A percentile compares a stretch with the other conserved stretches of the same genome.
Evolutionary conservation across 2,888 invertebrate genomes (phyloP).

Genomic region (Leptopilina drosophilae): DNA sequence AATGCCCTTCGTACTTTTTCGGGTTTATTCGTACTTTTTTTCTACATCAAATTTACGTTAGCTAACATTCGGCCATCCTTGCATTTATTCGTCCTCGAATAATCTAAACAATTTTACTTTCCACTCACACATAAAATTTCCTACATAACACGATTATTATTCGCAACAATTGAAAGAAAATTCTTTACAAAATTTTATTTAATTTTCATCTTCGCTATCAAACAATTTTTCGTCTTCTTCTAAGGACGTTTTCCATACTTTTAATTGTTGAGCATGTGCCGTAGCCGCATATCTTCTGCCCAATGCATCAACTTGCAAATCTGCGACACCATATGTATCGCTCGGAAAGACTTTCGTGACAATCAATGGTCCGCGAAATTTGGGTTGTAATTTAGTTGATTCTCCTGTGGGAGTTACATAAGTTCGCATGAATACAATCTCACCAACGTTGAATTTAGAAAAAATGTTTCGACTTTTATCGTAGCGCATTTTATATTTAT

Average conservation of each 20-base stretch:
- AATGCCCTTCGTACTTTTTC: too few species aligned
- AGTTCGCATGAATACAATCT: conserved; percentile 41
- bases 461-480: conserved; percentile 31
- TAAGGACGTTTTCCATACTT: not conserved
- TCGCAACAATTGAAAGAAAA: too few species aligned
- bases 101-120: too few species aligned
- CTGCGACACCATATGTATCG: conserved; percentile 35
- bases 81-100: too few species aligned
- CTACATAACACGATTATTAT: too few species aligned
- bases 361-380: conserved; percentile 41
- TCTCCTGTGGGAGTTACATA: conserved; percentile 37
- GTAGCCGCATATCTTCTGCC: not conserved
- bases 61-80: too few species aligned
- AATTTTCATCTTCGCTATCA: too few species aligned
- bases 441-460: conserved; percentile 20
- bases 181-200: too few species aligned
- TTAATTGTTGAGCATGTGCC: not conserved
- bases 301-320: not conserved
- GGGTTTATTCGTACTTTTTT: too few species aligned
- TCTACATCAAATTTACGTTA: too few species aligned
- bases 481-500: not conserved
- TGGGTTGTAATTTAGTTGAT: conserved; percentile 37
- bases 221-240: not conserved
- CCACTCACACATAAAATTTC: too few species aligned
- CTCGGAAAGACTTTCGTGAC: conserved; percentile 29